Evolutionary conservation across 2,797 vertebrate species (phyloP).

Genomic region (Rhinichthys osculus): DNA sequence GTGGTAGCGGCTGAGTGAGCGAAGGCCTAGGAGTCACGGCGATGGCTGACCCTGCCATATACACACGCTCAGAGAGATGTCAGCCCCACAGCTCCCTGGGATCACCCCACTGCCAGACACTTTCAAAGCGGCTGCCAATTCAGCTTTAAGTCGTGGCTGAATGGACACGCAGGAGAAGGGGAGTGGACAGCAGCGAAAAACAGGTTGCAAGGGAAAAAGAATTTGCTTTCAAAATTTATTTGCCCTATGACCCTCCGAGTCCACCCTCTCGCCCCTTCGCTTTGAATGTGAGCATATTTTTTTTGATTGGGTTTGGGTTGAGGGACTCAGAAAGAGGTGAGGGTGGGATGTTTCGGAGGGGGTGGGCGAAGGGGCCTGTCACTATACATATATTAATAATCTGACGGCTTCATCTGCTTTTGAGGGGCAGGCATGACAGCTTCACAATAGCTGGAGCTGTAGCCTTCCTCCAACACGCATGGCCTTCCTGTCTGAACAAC

Average conservation of each 20-base stretch:
- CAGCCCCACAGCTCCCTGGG: slow-evolving; percentile 84
- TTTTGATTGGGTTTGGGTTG: slow-evolving; percentile 62
- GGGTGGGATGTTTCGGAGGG: slow-evolving; percentile 59
- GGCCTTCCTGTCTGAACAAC: slow-evolving; percentile 69
- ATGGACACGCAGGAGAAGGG: slow-evolving; percentile 84
- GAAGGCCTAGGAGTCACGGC: slow-evolving; percentile 83
- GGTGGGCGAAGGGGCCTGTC: slow-evolving; percentile 73
- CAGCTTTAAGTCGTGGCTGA: slow-evolving; percentile 91
- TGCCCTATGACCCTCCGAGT: slow-evolving; percentile 78
- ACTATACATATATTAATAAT: slow-evolving; percentile 87
- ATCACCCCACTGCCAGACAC: slow-evolving; percentile 87
- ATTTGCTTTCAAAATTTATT: slow-evolving; percentile 87
- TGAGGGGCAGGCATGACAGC: slow-evolving; percentile 82
- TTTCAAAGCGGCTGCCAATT: slow-evolving; percentile 94
- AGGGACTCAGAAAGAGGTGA: slow-evolving; percentile 73
- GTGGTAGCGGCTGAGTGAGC: slow-evolving; percentile 83
- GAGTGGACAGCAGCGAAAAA: slow-evolving; percentile 85
- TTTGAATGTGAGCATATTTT: slow-evolving; percentile 82
- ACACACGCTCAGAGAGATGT: slow-evolving; percentile 84
- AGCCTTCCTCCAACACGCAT: slow-evolving; percentile 79
- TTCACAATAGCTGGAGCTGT: slow-evolving; percentile 81
- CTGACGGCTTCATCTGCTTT: slow-evolving; percentile 88
- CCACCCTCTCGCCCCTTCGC: slow-evolving; percentile 75
- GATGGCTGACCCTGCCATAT: slow-evolving; percentile 83
- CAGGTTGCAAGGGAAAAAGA: slow-evolving; percentile 88